Percentiles rank a stretch among this genome's conserved stretches.
phyloP scores from a whole-genome alignment of 1,140 invertebrate genomes.

The Saccostrea echinata region DNA sequence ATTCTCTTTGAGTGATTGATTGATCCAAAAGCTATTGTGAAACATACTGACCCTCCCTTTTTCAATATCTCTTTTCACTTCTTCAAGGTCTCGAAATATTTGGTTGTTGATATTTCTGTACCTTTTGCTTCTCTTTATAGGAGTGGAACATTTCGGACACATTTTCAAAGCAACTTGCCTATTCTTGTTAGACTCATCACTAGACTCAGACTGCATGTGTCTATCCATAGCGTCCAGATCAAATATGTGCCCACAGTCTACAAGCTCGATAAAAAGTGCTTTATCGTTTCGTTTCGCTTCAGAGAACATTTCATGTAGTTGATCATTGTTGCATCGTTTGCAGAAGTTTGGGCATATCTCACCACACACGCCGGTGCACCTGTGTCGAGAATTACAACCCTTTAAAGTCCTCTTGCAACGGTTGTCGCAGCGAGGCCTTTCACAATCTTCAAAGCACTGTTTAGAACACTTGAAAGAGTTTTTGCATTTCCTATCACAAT shows the following conservation, averaged over 20 bases:
- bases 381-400: conserved; percentile 82
- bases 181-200: conserved; percentile 48
- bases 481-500: conserved; percentile 83
- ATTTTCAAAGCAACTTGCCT: conserved; percentile 12
- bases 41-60: neutral
- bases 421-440: conserved; percentile 81
- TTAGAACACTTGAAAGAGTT: conserved; percentile 82
- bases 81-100: conserved; percentile 56
- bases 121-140: conserved; percentile 83
- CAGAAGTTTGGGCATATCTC: conserved; percentile 84
- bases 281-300: conserved; percentile 76
- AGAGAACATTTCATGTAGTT: conserved; percentile 82
- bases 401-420: conserved; percentile 64
- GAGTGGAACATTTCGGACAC: conserved; percentile 85
- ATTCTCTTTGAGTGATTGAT: too few species aligned
- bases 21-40: too few species aligned
- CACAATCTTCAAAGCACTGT: conserved; percentile 83
- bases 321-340: conserved; percentile 69
- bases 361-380: conserved; percentile 83
- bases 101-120: conserved; percentile 84
- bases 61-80: conserved; percentile 54
- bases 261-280: conserved; percentile 64
- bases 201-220: conserved; percentile 77
- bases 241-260: conserved; percentile 66
- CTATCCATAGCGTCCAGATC: conserved; percentile 64